Evolutionary conservation across 2,113 vertebrate species (phyloP), one percentile per base, ranked within the genome.

Genomic region (Eurypyga helias): DNA sequence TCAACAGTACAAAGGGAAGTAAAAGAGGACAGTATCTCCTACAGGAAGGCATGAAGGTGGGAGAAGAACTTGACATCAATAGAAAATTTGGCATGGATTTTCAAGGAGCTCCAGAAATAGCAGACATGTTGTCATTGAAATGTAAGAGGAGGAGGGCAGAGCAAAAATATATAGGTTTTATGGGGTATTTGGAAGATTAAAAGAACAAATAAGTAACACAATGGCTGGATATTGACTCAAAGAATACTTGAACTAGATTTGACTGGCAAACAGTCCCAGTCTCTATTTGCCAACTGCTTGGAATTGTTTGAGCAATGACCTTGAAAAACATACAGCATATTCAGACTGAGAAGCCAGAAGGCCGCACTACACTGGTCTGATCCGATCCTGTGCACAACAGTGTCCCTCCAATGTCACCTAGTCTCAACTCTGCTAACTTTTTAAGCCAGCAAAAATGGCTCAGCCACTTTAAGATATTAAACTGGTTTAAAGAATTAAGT

Each of bases 141-240:
- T 75, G 65, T 65, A 92, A 92, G 65, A 94, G 67, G 66, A 95
- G 62, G 73, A 91, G 57, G 57, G 83, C 31, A 88, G 73, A 87
- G 48, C 38, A 90, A 96, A 96, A 95, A 89, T 87, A 95, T 76
- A 96, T 89, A 96, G 72, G 83, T 92, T 97, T 97, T 93, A 67
- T 75, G 89, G 48, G 64, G 89, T 57, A 91, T 96, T 90, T 97
- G 86, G 92, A 95, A 95, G 90, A 97, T 95, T 97, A 95, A 94
- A 97, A 97, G 92, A 95, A 93, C 87, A 97, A 97, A 96, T 95
- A 97, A 97, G 83, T 83, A 96, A 93, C 90, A 96, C 93, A 97
- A 96, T 97, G 92, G 86, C 52, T 96, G 95, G 89, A 84, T 96
- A 93, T 96, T 97, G 96, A 97, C 90, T 95, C 86, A 93, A 87